Base-by-base conservation (phyloP, 1,140 invertebrate species). In the Diorhabda sublineata region DNA sequence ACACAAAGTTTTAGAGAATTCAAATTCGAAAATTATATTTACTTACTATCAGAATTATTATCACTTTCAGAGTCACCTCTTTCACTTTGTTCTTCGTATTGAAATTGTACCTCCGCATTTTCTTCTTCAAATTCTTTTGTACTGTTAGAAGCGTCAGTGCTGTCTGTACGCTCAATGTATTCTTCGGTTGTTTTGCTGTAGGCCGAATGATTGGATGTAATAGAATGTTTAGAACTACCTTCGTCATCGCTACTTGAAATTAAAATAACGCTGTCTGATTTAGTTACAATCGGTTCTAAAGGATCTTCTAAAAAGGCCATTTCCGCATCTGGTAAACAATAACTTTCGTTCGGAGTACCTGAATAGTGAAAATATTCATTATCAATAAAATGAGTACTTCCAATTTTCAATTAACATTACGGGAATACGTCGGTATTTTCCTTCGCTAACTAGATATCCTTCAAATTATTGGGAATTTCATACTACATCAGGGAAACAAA, bases 241-340 rank as follows among this genome's bases (percentile, higher is more conserved):
- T 68, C 69, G n/a, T 72, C 60, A 59, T 72, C 69, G 58, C 72
- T 73, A 26, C 69, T 71, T 42, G 57, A 41, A 52, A 73, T 71
- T 60, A 68, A 66, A 9, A 73, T 73, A 42, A 69, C 61, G 5
- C 67, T 65, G 5, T 65, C 56, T 52, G 60, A 59, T 2, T 3
- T 9, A 59, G 9, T 41, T 2, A 5, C 11, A 45, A n/a, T 26
- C 7, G 47, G 26, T 41, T 52, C 26, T 1, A 45, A 44, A 11
- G 61, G n/a, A 26, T 45, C 7, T 63, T 63, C 61, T 63, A 63
- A 26, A 45, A 65, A 65, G 2, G 58, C 61, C 26, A 66, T 61
- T 58, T 67, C 69, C 2, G 66, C 26, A 9, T 63, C 64, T 65
- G 66, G 61, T 44, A 52, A 11, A 69, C 41, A 43, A 8, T 65